phyloP scores from a whole-genome alignment of 2,888 invertebrate species.

The Hypomecis punctinalis region DNA sequence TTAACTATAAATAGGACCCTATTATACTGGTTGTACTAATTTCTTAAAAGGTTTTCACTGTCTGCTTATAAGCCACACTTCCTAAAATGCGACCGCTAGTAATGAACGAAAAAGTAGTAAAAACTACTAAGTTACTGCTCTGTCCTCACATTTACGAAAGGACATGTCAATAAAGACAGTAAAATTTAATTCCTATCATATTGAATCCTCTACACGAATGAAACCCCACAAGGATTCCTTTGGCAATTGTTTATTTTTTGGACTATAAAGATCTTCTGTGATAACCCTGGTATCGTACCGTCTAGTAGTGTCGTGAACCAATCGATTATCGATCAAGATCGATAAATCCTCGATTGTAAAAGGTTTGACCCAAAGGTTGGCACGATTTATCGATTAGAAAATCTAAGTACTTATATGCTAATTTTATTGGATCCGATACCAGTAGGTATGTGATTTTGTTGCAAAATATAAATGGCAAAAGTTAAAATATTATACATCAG shows the following conservation, averaged over 20 bases:
- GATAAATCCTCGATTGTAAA: constrained; percentile 67
- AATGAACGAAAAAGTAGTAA: constrained; percentile 23
- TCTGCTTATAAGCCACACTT: constrained; percentile 11
- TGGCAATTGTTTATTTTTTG: constrained; percentile 60
- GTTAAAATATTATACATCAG: too few relatives aligned
- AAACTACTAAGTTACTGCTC: constrained; percentile 38
- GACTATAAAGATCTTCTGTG: constrained; percentile 71
- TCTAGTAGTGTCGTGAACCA: constrained; percentile 65
- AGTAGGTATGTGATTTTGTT: too few relatives aligned
- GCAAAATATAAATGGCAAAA: too few relatives aligned
- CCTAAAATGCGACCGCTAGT: constrained; percentile 9
- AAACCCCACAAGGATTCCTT: constrained; percentile 54
- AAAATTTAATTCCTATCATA: constrained; percentile 71
- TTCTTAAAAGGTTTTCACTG: constrained; percentile 33
- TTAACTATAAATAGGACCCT: neutral
- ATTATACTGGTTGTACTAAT: constrained; percentile 10
- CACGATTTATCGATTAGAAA: constrained; percentile 72
- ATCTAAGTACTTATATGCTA: constrained; percentile 61
- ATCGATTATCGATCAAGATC: constrained; percentile 67
- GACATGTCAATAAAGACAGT: constrained; percentile 55
- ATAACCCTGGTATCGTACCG: constrained; percentile 63
- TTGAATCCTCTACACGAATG: constrained; percentile 65
- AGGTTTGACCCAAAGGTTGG: constrained; percentile 73
- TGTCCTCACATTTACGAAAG: constrained; percentile 38
- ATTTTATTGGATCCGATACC: constrained; percentile 65